phyloP scores from a whole-genome alignment of 2,888 invertebrate species.

The Phyto melanocephala region DNA sequence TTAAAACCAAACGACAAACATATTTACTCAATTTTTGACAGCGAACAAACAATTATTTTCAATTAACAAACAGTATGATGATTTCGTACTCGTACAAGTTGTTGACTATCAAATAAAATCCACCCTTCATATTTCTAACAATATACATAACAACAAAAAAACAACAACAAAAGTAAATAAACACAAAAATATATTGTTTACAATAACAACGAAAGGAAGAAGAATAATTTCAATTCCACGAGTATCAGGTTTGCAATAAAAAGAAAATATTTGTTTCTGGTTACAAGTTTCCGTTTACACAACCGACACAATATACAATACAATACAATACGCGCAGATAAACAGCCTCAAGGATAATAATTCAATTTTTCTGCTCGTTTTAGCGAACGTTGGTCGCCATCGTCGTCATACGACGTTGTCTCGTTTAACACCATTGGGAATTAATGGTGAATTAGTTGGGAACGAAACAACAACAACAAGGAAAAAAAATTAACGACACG shows the following conservation, averaged over 20 bases:
- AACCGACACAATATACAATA: background rate
- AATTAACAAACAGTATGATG: constrained; percentile 63
- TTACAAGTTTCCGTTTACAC: constrained; percentile 68
- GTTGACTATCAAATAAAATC: background rate
- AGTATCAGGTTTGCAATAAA: constrained; percentile 71
- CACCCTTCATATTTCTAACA: background rate
- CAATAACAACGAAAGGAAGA: background rate
- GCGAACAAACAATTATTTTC: constrained; percentile 71
- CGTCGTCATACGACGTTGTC: constrained; percentile 33
- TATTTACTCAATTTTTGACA: constrained; percentile 78
- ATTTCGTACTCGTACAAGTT: constrained; percentile 23
- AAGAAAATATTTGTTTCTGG: constrained; percentile 76
- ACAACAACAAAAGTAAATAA: constrained; percentile 2
- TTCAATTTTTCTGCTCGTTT: constrained; percentile 77
- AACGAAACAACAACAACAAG: constrained; percentile 2
- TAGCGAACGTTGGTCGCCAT: constrained; percentile 65
- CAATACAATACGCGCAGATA: constrained; percentile 9
- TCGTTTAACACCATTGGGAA: constrained; percentile 68
- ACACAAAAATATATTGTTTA: background rate
- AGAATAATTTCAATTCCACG: constrained; percentile 19
- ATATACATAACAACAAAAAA: constrained; percentile 7
- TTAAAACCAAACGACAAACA: constrained; percentile 74
- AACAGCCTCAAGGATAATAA: constrained; percentile 76
- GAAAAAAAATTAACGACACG: constrained; percentile 67
- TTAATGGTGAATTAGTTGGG: constrained; percentile 59